Conservation (phyloP, 1,140 invertebrate genomes). For the Arctopsyche grandis region DNA sequence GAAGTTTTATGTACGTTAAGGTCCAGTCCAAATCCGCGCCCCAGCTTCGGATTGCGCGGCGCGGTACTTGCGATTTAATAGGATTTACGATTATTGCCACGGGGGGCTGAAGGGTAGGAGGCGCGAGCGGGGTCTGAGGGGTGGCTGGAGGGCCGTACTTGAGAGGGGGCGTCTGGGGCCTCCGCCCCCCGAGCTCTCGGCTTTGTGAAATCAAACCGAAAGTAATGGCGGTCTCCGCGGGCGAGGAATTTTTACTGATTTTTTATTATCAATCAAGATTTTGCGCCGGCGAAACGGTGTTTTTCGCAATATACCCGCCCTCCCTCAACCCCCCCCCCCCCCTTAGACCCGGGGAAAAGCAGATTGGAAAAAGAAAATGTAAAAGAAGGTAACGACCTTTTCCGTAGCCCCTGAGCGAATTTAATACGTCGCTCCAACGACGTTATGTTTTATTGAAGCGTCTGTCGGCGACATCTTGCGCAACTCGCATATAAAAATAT, state of each 20-base stretch:
- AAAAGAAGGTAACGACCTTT: not conserved
- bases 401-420: not conserved
- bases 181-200: constrained; percentile 17
- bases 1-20: constrained; percentile 38
- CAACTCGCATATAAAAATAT: not conserved
- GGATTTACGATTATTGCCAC: constrained; percentile 54
- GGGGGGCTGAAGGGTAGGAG: constrained; percentile 3
- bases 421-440: constrained; percentile 1
- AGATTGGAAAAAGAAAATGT: not conserved
- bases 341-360: too few relatives aligned
- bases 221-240: constrained; percentile 53
- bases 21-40: constrained; percentile 52
- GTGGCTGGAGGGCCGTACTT: not conserved
- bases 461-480: constrained; percentile 4
- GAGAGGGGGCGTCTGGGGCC: constrained; percentile 3
- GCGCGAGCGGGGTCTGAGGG: not conserved
- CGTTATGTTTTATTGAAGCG: constrained; percentile 18
- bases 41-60: constrained; percentile 44
- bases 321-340: not conserved
- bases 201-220: constrained; percentile 54
- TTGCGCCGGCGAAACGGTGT: constrained; percentile 19
- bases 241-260: constrained; percentile 54
- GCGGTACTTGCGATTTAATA: constrained; percentile 61
- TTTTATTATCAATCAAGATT: constrained; percentile 54
- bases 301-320: constrained; percentile 5